These are phyloP conservation scores for Eilema sororculum DNA, from an alignment of 2,888 invertebrate genomes.

Conservation along the genomic window DNA sequence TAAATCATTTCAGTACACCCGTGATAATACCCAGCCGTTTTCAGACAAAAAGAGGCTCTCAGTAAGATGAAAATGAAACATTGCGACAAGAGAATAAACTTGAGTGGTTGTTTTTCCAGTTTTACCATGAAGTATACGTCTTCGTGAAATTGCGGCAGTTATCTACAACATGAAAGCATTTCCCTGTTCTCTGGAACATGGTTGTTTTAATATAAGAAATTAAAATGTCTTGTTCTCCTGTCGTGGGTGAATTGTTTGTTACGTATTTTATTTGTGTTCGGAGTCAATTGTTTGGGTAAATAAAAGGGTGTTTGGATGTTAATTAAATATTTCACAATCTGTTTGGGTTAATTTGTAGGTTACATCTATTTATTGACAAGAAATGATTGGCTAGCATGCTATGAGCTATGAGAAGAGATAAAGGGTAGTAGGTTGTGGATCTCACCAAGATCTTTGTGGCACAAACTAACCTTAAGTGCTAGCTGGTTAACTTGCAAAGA, in stretches of 20 bases:
- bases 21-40: background rate
- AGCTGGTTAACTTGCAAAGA: no score
- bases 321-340: background rate
- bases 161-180: constrained; percentile 35
- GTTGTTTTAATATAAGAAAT: constrained; percentile 3
- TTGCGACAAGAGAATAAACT: background rate
- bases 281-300: background rate
- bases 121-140: background rate
- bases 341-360: background rate
- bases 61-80: background rate
- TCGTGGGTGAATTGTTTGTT: background rate
- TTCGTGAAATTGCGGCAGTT: background rate
- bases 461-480: no score
- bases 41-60: background rate
- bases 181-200: constrained; percentile 33
- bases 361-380: background rate
- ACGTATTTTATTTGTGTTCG: background rate
- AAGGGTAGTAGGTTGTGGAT: no score
- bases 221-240: background rate
- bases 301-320: background rate
- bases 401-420: no score
- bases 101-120: background rate
- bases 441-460: no score
- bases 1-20: no score
- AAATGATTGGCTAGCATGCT: no score